Evolutionary conservation across 2,113 vertebrate species (phyloP).

Genomic region (Motacilla alba): DNA sequence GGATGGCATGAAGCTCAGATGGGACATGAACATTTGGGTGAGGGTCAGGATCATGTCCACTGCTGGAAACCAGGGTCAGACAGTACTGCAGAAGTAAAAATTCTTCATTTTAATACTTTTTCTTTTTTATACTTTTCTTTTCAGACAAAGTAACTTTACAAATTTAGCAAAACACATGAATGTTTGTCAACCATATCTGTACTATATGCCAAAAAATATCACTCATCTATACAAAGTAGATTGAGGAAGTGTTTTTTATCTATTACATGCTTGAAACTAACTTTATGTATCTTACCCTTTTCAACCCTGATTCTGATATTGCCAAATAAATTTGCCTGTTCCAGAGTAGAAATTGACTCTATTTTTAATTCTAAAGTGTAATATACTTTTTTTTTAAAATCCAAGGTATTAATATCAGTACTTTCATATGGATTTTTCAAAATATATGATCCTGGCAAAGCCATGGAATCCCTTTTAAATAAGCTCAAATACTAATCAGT

Average conservation of each 20-base stretch:
- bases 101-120: background rate
- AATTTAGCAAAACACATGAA: background rate
- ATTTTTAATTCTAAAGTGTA: background rate
- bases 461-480: background rate
- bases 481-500: background rate
- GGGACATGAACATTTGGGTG: background rate
- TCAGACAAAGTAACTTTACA: background rate
- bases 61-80: background rate
- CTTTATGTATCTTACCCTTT: background rate
- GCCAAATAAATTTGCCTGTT: background rate
- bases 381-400: background rate
- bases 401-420: background rate
- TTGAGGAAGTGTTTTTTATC: background rate
- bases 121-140: background rate
- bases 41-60: background rate
- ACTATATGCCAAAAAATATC: background rate
- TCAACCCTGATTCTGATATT: background rate
- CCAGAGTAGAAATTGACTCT: background rate
- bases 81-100: background rate
- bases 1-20: background rate
- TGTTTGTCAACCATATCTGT: background rate
- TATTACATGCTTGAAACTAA: background rate
- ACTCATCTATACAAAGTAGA: background rate
- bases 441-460: background rate
- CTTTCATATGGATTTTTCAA: background rate